Evolutionary conservation across 2,797 vertebrate species (phyloP).

Genomic region (Columba guinea): DNA sequence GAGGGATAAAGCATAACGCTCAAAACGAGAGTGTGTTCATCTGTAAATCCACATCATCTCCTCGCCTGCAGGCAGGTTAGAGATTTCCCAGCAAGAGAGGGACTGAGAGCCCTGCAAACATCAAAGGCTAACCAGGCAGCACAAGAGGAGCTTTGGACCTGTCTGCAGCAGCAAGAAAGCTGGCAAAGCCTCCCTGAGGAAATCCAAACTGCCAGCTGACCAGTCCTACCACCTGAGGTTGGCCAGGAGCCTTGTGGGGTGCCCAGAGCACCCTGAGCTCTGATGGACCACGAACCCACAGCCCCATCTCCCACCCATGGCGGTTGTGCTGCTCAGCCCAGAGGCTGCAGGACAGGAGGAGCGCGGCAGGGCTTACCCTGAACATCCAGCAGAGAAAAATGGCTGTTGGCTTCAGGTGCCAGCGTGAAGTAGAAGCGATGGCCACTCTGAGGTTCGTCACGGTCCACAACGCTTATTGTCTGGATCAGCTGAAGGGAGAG

Average conservation of each 20-base stretch:
- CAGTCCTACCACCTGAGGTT: neutral
- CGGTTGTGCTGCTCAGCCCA: neutral
- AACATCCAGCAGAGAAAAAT: slow-evolving; percentile 92
- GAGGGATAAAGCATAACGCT: neutral
- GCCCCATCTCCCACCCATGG: neutral
- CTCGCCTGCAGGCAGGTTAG: neutral
- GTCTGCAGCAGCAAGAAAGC: neutral
- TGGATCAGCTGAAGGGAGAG: slow-evolving; percentile 88
- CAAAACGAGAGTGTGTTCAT: fast-evolving
- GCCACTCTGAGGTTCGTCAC: slow-evolving; percentile 91
- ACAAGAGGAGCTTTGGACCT: neutral
- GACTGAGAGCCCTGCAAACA: neutral
- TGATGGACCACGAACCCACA: fast-evolving
- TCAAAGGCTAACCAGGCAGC: neutral
- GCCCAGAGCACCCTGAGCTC: neutral
- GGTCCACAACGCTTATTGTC: slow-evolving; percentile 96
- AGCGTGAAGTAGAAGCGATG: slow-evolving; percentile 94
- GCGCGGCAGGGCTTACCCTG: slow-evolving; percentile 82
- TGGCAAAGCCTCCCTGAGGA: neutral
- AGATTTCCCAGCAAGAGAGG: neutral
- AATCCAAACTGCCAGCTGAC: neutral
- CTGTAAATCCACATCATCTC: slow-evolving; percentile 14
- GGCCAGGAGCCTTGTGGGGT: neutral
- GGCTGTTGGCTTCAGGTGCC: slow-evolving; percentile 85
- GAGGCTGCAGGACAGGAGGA: neutral